Evolutionary conservation across 2,797 vertebrate species (phyloP).

Genomic region (Spondyliosoma cantharus): DNA sequence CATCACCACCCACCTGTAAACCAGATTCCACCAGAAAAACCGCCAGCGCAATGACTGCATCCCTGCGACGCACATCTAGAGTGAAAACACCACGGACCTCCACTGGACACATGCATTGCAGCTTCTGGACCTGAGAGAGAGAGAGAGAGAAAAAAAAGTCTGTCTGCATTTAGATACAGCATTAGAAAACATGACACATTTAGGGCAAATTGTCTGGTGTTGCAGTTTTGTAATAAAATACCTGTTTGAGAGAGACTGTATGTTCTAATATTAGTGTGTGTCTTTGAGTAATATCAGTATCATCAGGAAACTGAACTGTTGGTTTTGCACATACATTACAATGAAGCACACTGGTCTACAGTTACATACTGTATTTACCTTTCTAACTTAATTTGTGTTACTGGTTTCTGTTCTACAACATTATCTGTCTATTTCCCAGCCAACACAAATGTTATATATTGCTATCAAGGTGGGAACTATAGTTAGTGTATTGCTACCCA

Average conservation of each 20-base stretch:
- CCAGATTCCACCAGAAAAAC: slow-evolving; percentile 96
- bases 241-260: background rate
- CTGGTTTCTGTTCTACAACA: background rate
- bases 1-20: slow-evolving; percentile 87
- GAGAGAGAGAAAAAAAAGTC: slow-evolving; percentile 26
- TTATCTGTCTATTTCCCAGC: background rate
- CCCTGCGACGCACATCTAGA: slow-evolving; percentile 93
- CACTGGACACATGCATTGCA: slow-evolving; percentile 97
- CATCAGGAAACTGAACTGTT: background rate
- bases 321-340: background rate
- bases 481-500: background rate
- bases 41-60: slow-evolving; percentile 94
- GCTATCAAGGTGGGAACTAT: background rate
- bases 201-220: background rate
- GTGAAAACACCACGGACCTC: slow-evolving; percentile 93
- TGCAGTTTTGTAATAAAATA: background rate
- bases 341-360: background rate
- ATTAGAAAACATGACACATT: background rate
- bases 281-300: background rate
- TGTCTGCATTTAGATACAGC: background rate
- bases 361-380: background rate
- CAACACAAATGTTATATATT: background rate
- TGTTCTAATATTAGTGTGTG: background rate
- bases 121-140: slow-evolving; percentile 90
- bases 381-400: background rate